phyloP scores from a whole-genome alignment of 2,888 invertebrate species.

The Lasioglossum lativentre region DNA sequence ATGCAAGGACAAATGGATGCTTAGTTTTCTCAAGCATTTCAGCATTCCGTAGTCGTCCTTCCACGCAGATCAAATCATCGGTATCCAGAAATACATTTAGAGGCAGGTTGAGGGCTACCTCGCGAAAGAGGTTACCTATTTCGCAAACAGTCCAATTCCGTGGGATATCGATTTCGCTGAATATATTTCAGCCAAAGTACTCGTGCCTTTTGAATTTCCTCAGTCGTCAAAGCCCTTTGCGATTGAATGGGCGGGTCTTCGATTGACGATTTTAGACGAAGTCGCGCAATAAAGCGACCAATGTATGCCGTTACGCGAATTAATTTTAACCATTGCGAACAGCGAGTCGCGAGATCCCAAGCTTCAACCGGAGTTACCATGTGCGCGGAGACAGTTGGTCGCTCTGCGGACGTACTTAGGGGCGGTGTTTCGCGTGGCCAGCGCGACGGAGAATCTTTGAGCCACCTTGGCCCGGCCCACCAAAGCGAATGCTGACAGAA shows the following conservation, averaged over 20 bases:
- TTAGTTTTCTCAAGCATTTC: neutral
- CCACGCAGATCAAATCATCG: neutral
- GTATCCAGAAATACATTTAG: neutral
- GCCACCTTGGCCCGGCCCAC: neutral
- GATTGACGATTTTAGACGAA: fast-evolving
- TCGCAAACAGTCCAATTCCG: neutral
- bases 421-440: neutral
- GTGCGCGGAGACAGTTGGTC: neutral
- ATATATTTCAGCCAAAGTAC: neutral
- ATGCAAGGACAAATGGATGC: neutral
- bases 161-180: neutral
- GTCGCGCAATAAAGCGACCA: neutral
- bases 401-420: neutral
- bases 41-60: neutral
- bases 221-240: neutral
- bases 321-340: neutral
- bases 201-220: neutral
- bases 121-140: neutral
- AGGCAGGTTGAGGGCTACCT: neutral
- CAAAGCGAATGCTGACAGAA: neutral
- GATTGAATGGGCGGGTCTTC: neutral
- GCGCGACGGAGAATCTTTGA: neutral
- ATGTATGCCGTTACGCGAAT: slow-evolving; percentile 24
- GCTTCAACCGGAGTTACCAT: too few relatives aligned
- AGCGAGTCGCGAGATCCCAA: neutral